Evolutionary conservation across 2,797 vertebrate genomes (phyloP), one percentile per base, ranked within the genome.

Genomic region (Jordanella pulchra): DNA sequence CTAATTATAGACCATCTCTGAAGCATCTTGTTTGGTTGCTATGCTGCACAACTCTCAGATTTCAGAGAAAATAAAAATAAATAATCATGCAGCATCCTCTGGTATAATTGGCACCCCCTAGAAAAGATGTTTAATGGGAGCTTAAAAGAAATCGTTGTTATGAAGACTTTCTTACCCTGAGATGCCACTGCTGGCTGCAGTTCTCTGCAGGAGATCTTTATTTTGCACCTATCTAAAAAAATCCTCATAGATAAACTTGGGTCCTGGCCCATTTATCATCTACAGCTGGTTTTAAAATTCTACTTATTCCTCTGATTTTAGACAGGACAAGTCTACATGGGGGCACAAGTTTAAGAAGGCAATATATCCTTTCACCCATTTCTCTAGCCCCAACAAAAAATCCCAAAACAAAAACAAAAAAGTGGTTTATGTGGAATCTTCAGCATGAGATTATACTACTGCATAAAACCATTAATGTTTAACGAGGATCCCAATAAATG

Each of bases 1-100:
- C 86, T 89, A 91, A 92, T 92, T 90, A 91, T 91, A 91, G 86
- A 74, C 86, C 42, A 44, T 74, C 73, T 78, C 86, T 73, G 77
- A 85, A 67, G 65, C 60, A 54, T 73, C 81, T 84, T 74, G 70
- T 84, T 87, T 73, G 67, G 83, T 91, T 91, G 89, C 90, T 78
- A 91, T 89, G 89, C 83, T 80, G 87, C 75, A 77, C 65, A 70
- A 72, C n/a, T 42, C 32, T 27, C 42, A 50, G 66, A 27, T 67
- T 35, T 9, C 4, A 54, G 10, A 54, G 25, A 32, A 66, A 7
- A 17, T 1, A 13, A 13, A 23, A 35, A 23, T 23, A 39, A 61
- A 21, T 4, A 39, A 39, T 4, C 58, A 61, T 61, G 39, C 4
- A n/a, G 58, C 32, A 61, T 39, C 4, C 58, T 61, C 23, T 2